Conservation (phyloP, 2,888 invertebrate species). For the Lasioglossum oenotherae region DNA sequence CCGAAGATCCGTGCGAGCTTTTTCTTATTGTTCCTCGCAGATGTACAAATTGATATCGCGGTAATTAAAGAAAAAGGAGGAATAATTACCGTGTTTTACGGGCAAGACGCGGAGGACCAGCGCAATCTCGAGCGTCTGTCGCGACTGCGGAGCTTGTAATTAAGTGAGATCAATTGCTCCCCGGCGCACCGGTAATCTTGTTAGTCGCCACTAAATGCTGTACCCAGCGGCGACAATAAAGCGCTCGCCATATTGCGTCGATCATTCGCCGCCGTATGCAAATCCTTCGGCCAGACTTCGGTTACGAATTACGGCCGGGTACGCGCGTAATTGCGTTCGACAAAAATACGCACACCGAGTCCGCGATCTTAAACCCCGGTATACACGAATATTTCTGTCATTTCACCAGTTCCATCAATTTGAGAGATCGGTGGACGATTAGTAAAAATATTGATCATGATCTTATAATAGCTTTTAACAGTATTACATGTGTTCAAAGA, state of each 20-base stretch:
- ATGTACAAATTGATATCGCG: constrained; percentile 33
- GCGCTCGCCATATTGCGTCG: constrained; percentile 33
- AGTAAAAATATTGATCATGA: no score
- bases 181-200: constrained; percentile 60
- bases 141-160: constrained; percentile 52
- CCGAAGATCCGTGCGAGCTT: neutral
- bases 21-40: neutral
- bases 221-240: constrained; percentile 56
- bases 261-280: constrained; percentile 54
- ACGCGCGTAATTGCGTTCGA: neutral
- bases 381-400: neutral
- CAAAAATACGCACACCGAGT: neutral
- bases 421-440: no score
- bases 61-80: neutral
- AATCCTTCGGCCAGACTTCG: constrained; percentile 30
- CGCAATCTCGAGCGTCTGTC: constrained; percentile 60
- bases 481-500: no score
- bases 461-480: no score
- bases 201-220: constrained; percentile 59
- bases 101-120: constrained; percentile 18
- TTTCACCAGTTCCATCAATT: neutral
- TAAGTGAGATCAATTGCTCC: constrained; percentile 65
- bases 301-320: neutral
- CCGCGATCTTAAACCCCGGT: neutral
- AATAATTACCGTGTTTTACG: constrained; percentile 16